Evolutionary conservation across 2,888 invertebrate species (phyloP), one percentile per base, ranked within the genome.

Genomic region (Nephrocerus scutellatus): DNA sequence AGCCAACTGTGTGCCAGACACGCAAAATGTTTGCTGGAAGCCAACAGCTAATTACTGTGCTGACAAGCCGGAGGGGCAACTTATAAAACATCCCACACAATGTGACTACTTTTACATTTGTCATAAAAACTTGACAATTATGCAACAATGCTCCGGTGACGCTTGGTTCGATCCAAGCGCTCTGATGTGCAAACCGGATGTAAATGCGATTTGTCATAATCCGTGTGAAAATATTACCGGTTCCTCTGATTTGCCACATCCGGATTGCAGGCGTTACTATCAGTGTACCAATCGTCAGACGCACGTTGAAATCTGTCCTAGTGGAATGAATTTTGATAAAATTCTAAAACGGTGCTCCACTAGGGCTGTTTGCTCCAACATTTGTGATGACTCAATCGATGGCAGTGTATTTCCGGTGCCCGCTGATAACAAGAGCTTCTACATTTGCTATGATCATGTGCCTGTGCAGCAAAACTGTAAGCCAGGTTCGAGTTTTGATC

Each of bases 211-310:
- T 3, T 65, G 65, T 35, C 51, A 57, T 3, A 59, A 62, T 48
- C 62, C 62, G 0, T 63, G 63, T 36, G 48, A 37, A 25, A 48
- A 52, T 13, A 42, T 46, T 8, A 39, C 14, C 1, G 37, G 32
- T 4, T 29, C 24, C 5, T 12, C 23, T 3, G 30, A 41, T 1
- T 41, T 56, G 9, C 50, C 60, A 0, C 54, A 63, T 49, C 59
- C 63, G 3, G 51, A 56, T n/a, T 63, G 63, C 31, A 47, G 48
- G 8, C 48, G 62, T 14, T 63, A 55, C 46, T 64, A 49, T 21
- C 46, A 54, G 9, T 63, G 63, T 30, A 50, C 51, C 10, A 47
- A 54, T 12, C 54, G 57, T 0, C 48, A 53, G 4, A 42, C 54
- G 0, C 34, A 49, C 21, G 59, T 64, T 1, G 50, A 53, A 1